Conservation (phyloP, 1,140 invertebrate genomes). For the Aleiodes sp. region DNA sequence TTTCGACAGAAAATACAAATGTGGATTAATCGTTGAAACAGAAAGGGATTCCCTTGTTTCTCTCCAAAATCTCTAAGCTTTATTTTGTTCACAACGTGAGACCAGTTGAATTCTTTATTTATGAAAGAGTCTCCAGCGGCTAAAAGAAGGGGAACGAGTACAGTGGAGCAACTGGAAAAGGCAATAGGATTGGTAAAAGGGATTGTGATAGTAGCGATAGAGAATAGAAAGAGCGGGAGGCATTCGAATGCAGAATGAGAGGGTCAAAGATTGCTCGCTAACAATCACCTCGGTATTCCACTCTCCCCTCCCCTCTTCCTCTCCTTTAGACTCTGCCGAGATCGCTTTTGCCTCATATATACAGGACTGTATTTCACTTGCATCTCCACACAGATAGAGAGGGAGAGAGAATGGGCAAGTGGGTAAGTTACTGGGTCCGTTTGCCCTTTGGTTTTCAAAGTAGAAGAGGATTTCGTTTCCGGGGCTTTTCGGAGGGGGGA, state of each 20-base stretch:
- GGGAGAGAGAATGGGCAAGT: too few species aligned
- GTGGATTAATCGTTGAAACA: too few species aligned
- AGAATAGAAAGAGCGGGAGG: too few species aligned
- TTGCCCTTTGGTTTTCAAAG: neutral
- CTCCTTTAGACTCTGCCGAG: neutral
- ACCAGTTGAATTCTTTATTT: neutral
- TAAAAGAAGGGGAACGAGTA: neutral
- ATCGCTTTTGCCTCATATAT: neutral
- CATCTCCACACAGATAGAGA: too few species aligned
- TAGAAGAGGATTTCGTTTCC: conserved; percentile 35
- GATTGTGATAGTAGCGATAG: neutral
- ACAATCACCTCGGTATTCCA: neutral
- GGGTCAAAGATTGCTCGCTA: neutral
- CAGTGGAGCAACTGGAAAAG: neutral
- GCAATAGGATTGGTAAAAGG: neutral
- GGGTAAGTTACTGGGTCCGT: conserved; percentile 26
- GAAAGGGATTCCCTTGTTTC: too few species aligned
- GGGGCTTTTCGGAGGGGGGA: too few species aligned
- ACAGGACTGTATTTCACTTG: conserved; percentile 17
- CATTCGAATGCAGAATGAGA: neutral
- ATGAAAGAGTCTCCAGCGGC: neutral
- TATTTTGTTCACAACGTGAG: neutral
- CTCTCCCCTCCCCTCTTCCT: too few species aligned
- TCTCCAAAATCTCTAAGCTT: too few species aligned
- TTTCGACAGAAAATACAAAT: too few species aligned